Percentiles rank a stretch among this genome's conserved stretches.
phyloP scores from a whole-genome alignment of 2,797 vertebrate genomes.

The Coreius guichenoti region DNA sequence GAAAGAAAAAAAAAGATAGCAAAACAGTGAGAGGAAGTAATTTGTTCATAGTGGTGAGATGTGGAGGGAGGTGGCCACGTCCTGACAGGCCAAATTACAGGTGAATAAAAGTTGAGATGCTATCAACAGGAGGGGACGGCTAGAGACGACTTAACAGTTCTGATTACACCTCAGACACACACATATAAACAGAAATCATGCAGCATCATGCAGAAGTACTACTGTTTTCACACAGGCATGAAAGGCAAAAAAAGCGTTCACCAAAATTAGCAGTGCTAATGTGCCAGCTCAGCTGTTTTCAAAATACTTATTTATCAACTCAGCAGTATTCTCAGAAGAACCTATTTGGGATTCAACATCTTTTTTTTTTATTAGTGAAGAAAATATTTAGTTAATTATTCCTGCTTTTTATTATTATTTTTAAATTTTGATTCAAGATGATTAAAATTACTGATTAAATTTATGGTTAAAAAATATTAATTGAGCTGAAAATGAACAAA shows the following conservation, averaged over 20 bases:
- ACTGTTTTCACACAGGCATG: neutral
- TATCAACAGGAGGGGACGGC: constrained; percentile 15
- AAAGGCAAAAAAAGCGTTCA: constrained; percentile 2
- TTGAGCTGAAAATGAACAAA: neutral
- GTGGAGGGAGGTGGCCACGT: constrained; percentile 1
- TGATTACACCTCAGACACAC: constrained; percentile 3
- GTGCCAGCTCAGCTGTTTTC: constrained; percentile 2
- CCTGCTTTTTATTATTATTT: neutral
- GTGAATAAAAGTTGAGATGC: constrained; percentile 40
- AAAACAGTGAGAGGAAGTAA: constrained; percentile 1
- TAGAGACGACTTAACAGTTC: neutral
- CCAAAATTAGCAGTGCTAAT: constrained; percentile 2
- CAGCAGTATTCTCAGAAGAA: neutral
- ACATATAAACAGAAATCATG: constrained; percentile 26
- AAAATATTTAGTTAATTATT: neutral
- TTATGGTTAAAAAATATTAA: neutral
- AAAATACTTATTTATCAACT: constrained; percentile 12
- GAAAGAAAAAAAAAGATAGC: neutral
- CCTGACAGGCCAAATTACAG: constrained; percentile 30
- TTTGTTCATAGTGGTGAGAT: constrained; percentile 24
- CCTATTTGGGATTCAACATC: neutral
- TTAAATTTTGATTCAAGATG: neutral
- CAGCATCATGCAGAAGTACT: neutral
- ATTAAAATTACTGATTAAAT: neutral
- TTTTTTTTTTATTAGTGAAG: neutral